A percentile compares a stretch with the other conserved stretches of the same genome.
These are phyloP conservation scores for Synanthedon vespiformis DNA, from an alignment of 2,888 invertebrate genomes.

Conservation along the genomic window DNA sequence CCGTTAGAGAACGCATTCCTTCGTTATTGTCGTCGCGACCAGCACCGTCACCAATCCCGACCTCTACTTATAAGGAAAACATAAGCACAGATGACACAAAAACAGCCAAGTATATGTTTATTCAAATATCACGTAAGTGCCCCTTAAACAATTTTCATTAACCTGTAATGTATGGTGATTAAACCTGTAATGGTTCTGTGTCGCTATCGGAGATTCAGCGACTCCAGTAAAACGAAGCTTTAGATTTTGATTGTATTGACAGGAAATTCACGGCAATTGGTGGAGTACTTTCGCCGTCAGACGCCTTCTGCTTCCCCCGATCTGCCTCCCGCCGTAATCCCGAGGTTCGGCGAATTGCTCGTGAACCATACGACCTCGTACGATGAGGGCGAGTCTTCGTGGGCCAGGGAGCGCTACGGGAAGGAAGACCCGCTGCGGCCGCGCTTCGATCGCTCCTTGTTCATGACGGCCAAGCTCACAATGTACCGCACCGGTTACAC, in stretches of 20 bases:
- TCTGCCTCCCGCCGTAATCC: constrained; percentile 36
- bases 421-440: constrained; percentile 21
- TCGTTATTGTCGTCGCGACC: too few species aligned
- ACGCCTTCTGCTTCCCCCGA: constrained; percentile 22
- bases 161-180: too few species aligned
- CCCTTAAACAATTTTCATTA: too few species aligned
- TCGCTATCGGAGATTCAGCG: too few species aligned
- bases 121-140: too few species aligned
- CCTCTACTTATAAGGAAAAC: too few species aligned
- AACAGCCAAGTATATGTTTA: too few species aligned
- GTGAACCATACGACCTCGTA: neutral
- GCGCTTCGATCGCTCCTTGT: constrained; percentile 26
- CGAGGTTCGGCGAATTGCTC: constrained; percentile 4
- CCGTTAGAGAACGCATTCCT: too few species aligned
- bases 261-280: constrained; percentile 30
- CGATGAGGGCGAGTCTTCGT: neutral
- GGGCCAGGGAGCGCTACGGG: neutral
- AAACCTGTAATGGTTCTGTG: too few species aligned
- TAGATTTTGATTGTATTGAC: constrained; percentile 1
- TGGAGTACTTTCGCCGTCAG: constrained; percentile 34
- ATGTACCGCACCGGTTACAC: constrained; percentile 41
- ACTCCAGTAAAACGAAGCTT: neutral
- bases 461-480: constrained; percentile 30
- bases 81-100: too few species aligned
- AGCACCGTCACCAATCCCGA: too few species aligned